These are phyloP conservation scores for Callimorpha dominula DNA, from an alignment of 2,888 invertebrate genomes.

Conservation along the genomic window DNA sequence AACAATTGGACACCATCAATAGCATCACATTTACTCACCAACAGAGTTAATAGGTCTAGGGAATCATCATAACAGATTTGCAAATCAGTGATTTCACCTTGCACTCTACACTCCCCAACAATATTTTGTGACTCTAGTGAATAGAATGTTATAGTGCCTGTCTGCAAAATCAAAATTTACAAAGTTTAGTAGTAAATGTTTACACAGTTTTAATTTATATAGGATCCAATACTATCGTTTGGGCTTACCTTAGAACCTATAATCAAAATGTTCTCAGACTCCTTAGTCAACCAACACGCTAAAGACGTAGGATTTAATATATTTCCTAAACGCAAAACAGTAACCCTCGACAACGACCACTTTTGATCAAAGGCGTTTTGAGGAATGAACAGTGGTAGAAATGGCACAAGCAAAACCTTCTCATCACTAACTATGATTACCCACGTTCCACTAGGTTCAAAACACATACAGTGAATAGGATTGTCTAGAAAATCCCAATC, in stretches of 20 bases:
- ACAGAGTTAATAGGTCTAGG: constrained; percentile 84
- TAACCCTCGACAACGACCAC: constrained; percentile 82
- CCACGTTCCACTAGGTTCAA: constrained; percentile 94
- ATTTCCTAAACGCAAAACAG: constrained; percentile 75
- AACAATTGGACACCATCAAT: neutral
- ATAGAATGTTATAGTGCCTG: constrained; percentile 89
- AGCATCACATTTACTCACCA: constrained; percentile 66
- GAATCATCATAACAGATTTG: constrained; percentile 91
- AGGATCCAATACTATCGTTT: neutral
- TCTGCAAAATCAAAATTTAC: constrained; percentile 62
- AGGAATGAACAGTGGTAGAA: constrained; percentile 79
- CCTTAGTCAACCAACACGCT: constrained; percentile 93
- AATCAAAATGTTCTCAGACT: constrained; percentile 90
- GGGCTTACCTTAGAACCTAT: constrained; percentile 88
- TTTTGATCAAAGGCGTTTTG: constrained; percentile 79
- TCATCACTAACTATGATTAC: constrained; percentile 88
- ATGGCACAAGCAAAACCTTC: constrained; percentile 82
- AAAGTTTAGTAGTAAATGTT: neutral
- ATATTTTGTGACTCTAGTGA: constrained; percentile 90
- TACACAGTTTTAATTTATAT: neutral
- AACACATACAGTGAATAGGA: constrained; percentile 91
- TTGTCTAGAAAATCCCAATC: constrained; percentile 83
- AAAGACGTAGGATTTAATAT: constrained; percentile 86
- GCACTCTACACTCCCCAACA: constrained; percentile 89
- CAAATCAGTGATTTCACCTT: constrained; percentile 88